These are phyloP conservation scores for Maconellicoccus hirsutus DNA, from an alignment of 1,140 invertebrate genomes.

Conservation along the genomic window DNA sequence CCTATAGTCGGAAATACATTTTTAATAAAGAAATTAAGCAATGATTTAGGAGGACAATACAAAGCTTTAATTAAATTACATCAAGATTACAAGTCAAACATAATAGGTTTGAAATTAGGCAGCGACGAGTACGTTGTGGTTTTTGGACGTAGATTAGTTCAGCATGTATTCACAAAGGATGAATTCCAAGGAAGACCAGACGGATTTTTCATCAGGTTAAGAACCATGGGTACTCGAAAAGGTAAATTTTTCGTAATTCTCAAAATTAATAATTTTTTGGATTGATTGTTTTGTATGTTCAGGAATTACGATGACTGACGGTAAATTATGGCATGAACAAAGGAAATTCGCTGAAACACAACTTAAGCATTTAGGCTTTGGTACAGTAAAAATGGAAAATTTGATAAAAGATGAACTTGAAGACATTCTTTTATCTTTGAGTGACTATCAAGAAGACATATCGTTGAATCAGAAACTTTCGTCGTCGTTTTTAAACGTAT, in stretches of 20 bases:
- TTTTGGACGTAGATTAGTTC: conserved; percentile 43
- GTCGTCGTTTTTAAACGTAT: conserved; percentile 53
- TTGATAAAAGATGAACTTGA: conserved; percentile 52
- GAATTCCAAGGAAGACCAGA: conserved; percentile 60
- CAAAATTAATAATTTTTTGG: background rate
- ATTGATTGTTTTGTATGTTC: conserved; percentile 1
- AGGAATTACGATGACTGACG: conserved; percentile 67
- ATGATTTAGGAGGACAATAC: conserved; percentile 47
- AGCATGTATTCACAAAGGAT: conserved; percentile 47
- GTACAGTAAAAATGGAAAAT: conserved; percentile 55
- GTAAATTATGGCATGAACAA: conserved; percentile 59
- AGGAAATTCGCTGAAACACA: conserved; percentile 57
- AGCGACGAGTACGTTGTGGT: conserved; percentile 47
- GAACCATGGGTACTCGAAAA: conserved; percentile 53
- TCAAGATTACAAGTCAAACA: conserved; percentile 45
- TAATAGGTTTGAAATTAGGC: conserved; percentile 55
- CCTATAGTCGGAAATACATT: conserved; percentile 52
- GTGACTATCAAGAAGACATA: conserved; percentile 33
- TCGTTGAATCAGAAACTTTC: conserved; percentile 30
- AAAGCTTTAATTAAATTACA: conserved; percentile 45
- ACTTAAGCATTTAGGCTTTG: conserved; percentile 59
- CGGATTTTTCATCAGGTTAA: conserved; percentile 53
- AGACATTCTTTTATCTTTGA: conserved; percentile 39
- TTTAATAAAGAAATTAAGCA: conserved; percentile 42
- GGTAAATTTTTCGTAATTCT: too few relatives aligned